A percentile compares a stretch with the other conserved stretches of the same genome.
Evolutionary conservation across 2,797 vertebrate species (phyloP).

Genomic region (Sebastes paucispinis): DNA sequence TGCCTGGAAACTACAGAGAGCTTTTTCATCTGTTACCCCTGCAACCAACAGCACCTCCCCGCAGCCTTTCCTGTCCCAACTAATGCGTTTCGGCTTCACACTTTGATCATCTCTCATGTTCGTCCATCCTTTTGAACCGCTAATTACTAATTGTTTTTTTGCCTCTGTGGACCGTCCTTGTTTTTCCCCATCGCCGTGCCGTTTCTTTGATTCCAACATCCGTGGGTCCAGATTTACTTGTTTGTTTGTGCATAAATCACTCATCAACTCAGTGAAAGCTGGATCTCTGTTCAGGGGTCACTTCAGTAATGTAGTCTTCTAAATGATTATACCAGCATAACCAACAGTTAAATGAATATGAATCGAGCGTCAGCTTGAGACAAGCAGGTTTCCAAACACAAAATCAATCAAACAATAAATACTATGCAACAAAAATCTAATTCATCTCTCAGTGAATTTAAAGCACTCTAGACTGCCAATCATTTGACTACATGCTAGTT

Average conservation of each 20-base stretch:
- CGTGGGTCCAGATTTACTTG: slow-evolving; percentile 7
- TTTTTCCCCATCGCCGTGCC: background rate
- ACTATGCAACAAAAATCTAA: background rate
- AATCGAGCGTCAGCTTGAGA: background rate
- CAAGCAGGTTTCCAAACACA: background rate
- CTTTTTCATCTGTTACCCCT: slow-evolving; percentile 61
- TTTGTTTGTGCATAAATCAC: background rate
- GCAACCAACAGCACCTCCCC: slow-evolving; percentile 56
- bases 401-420: background rate
- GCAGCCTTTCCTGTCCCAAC: slow-evolving; percentile 40
- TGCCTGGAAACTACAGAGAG: slow-evolving; percentile 46
- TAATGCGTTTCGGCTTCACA: slow-evolving; percentile 17
- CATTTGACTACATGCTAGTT: background rate
- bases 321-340: background rate
- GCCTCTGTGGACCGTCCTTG: slow-evolving; percentile 15
- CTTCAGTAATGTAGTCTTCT: slow-evolving; percentile 1
- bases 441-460: background rate
- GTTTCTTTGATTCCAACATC: slow-evolving; percentile 33
- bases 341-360: background rate
- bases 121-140: slow-evolving; percentile 38
- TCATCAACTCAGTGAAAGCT: background rate
- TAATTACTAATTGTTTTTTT: slow-evolving; percentile 45
- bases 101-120: slow-evolving; percentile 65
- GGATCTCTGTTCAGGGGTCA: slow-evolving; percentile 2
- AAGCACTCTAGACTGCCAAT: background rate